These are phyloP conservation scores for Theristicus caerulescens DNA, from an alignment of 2,113 vertebrate species.

Conservation along the genomic window DNA sequence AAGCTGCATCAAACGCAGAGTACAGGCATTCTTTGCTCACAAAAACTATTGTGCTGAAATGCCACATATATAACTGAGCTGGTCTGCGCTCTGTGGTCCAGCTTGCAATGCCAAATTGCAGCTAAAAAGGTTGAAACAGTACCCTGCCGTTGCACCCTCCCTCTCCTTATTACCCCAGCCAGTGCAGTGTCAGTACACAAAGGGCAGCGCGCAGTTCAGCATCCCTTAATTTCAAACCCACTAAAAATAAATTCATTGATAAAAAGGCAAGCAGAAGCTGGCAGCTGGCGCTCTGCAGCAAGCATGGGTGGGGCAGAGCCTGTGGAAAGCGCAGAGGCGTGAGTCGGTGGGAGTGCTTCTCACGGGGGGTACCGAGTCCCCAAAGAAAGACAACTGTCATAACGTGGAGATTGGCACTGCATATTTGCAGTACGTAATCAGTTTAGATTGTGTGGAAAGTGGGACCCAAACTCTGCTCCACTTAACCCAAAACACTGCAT, in stretches of 20 bases:
- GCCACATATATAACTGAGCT: background rate
- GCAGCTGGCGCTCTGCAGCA: background rate
- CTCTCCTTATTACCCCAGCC: background rate
- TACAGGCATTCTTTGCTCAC: background rate
- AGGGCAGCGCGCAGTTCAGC: background rate
- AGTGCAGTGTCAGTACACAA: background rate
- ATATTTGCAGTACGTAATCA: background rate
- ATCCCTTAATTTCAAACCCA: background rate
- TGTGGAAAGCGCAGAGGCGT: background rate
- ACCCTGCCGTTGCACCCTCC: background rate
- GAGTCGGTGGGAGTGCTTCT: background rate
- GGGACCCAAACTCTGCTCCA: slow-evolving; percentile 34
- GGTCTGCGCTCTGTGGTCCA: background rate
- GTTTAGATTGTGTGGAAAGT: background rate
- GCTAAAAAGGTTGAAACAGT: background rate
- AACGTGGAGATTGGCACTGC: background rate
- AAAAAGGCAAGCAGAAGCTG: background rate
- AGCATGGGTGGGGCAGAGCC: background rate
- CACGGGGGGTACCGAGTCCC: accelerated
- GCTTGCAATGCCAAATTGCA: background rate
- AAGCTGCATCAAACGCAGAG: background rate
- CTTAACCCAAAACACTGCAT: slow-evolving; percentile 50
- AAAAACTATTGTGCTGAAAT: background rate
- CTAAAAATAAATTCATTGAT: slow-evolving; percentile 39
- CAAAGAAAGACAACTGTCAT: background rate